Evolutionary conservation across 2,113 vertebrate genomes (phyloP).

Genomic region (Pachycephala philippinensis): DNA sequence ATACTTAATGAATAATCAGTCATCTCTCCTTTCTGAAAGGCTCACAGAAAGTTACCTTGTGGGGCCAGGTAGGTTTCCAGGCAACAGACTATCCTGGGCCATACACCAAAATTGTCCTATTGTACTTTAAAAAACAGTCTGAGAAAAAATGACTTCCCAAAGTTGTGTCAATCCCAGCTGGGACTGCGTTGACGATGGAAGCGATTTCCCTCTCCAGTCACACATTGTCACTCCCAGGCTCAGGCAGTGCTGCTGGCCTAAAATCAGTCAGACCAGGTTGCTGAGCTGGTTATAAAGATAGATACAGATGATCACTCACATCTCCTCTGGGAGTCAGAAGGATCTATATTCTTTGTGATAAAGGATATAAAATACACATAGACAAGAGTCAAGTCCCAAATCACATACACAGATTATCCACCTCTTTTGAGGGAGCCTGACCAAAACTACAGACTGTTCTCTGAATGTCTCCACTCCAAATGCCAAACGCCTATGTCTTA

Average conservation of each 20-base stretch:
- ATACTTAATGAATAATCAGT: not conserved
- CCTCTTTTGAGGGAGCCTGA: not conserved
- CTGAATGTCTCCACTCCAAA: not conserved
- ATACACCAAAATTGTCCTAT: not conserved
- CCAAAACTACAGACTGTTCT: not conserved
- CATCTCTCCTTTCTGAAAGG: not conserved
- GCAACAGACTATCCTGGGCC: not conserved
- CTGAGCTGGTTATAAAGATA: not conserved
- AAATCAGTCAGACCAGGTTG: not conserved
- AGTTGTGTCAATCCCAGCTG: not conserved
- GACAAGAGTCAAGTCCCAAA: not conserved
- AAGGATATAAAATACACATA: not conserved
- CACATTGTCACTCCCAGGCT: not conserved
- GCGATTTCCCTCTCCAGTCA: not conserved
- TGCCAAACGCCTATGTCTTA: accelerated
- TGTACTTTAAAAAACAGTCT: not conserved
- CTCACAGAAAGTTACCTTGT: not conserved
- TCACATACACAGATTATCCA: not conserved
- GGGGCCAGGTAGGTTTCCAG: not conserved
- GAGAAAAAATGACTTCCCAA: not conserved
- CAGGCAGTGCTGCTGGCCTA: not conserved
- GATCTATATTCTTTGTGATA: not conserved
- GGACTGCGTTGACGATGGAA: not conserved
- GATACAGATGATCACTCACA: not conserved
- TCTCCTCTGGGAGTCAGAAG: not conserved